Evolutionary conservation across 2,113 vertebrate genomes (phyloP).

Genomic region (Platycercus adscitus): DNA sequence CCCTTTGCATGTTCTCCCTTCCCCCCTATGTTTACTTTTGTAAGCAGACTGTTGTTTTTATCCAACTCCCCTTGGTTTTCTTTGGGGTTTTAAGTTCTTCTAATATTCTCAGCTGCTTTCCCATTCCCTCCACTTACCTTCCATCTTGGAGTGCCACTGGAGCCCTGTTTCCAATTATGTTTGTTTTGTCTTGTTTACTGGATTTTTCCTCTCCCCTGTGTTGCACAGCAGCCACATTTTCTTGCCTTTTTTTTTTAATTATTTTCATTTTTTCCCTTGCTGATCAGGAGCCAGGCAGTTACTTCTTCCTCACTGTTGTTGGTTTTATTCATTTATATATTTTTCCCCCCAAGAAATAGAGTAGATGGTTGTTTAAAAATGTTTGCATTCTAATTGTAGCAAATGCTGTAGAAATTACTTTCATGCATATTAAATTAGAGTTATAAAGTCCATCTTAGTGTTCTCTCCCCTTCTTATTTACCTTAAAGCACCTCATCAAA

Average conservation of each 20-base stretch:
- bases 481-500: neutral
- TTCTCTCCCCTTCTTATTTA: neutral
- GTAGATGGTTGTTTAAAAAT: neutral
- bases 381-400: neutral
- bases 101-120: conserved; percentile 35
- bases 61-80: conserved; percentile 49
- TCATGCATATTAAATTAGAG: neutral
- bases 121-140: conserved; percentile 6
- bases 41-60: conserved; percentile 61
- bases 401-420: neutral
- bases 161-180: conserved; percentile 30
- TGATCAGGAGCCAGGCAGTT: conserved; percentile 4
- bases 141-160: neutral
- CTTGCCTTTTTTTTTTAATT: neutral
- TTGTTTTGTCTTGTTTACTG: conserved; percentile 43
- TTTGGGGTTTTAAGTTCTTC: conserved; percentile 53
- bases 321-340: neutral
- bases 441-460: neutral
- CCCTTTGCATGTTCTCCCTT: conserved; percentile 48
- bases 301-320: neutral
- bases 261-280: neutral
- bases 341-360: neutral
- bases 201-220: neutral
- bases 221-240: neutral
- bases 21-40: conserved; percentile 68